These are phyloP conservation scores for Brenthis hecate DNA, from an alignment of 2,888 invertebrate genomes.

Conservation along the genomic window DNA sequence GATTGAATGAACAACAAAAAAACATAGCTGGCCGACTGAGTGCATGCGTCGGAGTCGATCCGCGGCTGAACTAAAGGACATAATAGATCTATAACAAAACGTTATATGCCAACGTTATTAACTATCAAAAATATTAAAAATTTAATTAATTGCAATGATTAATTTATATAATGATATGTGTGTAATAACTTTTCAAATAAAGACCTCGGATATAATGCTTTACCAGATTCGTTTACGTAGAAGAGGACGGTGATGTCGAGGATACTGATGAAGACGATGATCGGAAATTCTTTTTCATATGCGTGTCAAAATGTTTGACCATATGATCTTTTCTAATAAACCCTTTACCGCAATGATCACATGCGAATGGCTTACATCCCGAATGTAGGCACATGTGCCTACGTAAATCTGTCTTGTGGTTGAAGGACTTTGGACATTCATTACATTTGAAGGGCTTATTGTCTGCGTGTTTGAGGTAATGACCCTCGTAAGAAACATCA, in stretches of 20 bases:
- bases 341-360: slow-evolving; percentile 91
- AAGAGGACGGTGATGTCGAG: slow-evolving; percentile 52
- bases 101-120: slow-evolving; percentile 44
- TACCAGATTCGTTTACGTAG: slow-evolving; percentile 41
- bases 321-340: slow-evolving; percentile 96
- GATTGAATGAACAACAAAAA: slow-evolving; percentile 76
- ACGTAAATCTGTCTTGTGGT: slow-evolving; percentile 94
- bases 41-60: slow-evolving; percentile 57
- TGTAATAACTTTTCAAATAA: slow-evolving; percentile 40
- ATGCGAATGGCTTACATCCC: slow-evolving; percentile 92
- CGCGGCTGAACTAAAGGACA: slow-evolving; percentile 45
- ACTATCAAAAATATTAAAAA: slow-evolving; percentile 47
- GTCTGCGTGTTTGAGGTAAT: slow-evolving; percentile 89
- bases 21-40: slow-evolving; percentile 61
- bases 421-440: slow-evolving; percentile 93
- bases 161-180: slow-evolving; percentile 59
- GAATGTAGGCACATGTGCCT: slow-evolving; percentile 94
- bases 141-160: slow-evolving; percentile 47
- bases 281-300: slow-evolving; percentile 83
- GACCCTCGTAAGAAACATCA: slow-evolving; percentile 87
- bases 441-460: slow-evolving; percentile 94
- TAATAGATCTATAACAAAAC: slow-evolving; percentile 48
- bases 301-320: slow-evolving; percentile 93
- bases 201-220: slow-evolving; percentile 23
- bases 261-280: slow-evolving; percentile 59